Evolutionary conservation across 1,140 invertebrate species (phyloP), one percentile per base, ranked within the genome.

Genomic region (Euglossa dilemma): DNA sequence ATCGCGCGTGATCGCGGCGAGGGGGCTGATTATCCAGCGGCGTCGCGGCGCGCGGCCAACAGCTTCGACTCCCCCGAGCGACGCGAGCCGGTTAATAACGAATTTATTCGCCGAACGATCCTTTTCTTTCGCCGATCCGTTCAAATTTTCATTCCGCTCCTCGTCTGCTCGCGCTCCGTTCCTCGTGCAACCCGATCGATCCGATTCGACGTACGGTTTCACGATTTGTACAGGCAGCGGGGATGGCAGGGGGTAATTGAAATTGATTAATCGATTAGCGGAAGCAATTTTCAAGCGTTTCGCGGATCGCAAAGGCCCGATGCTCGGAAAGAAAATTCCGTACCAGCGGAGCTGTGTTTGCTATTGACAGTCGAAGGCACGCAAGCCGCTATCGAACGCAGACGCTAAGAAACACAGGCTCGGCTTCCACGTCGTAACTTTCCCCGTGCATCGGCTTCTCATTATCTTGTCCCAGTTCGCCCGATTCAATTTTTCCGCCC

Each of bases 331-430:
- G 74, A 71, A 78, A 71, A 77, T 78, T 63, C 57, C 57, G 56
- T 70, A n/a, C 12, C 56, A 57, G 28, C 28, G 9, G 36, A 25
- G n/a, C 18, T 63, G 66, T 71, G 66, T 71, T 78, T 83, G 74
- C 63, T 83, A 83, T 78, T 78, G 81, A 78, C 75, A 83, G 81
- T 83, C 56, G 74, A 78, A 83, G 67, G 75, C 81, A 83, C 64
- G 75, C 81, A 56, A 83, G 18, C 66, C 20, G 75, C 28, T 77
- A 69, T 78, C 56, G 66, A 78, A 36, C 63, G 63, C 28, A 43
- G 43, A n/a, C 47, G 52, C 28, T 76, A 82, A 82, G 80, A 76
- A 76, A 69, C 54, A 14, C 52, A 18, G 74, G 36, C 9, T 63
- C 14, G 56, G 23, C 64, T 56, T 83, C 54, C 78, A 78, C 81